Conservation (phyloP, 2,113 vertebrate genomes). For the Silurus asotus region DNA sequence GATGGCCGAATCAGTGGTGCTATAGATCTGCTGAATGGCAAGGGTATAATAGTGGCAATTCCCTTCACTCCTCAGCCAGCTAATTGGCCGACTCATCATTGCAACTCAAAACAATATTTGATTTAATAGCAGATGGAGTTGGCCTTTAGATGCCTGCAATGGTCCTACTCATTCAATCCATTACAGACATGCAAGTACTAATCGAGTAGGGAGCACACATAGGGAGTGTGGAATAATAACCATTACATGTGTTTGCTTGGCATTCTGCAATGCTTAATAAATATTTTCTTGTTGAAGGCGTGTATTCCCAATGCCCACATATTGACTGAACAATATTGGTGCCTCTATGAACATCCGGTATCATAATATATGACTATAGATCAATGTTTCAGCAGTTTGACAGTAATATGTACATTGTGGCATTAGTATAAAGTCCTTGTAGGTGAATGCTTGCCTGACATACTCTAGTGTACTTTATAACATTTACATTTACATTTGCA, state of each 20-base stretch:
- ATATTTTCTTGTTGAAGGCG: constrained; percentile 44
- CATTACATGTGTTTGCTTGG: constrained; percentile 42
- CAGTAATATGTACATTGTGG: constrained; percentile 44
- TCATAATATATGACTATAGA: constrained; percentile 43
- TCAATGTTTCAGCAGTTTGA: constrained; percentile 38
- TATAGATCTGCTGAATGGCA: constrained; percentile 65
- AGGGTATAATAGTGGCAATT: constrained; percentile 67
- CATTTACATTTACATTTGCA: too few relatives aligned
- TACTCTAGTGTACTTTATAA: not conserved
- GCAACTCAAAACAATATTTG: constrained; percentile 54
- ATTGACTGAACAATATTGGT: constrained; percentile 20
- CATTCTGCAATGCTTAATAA: constrained; percentile 50
- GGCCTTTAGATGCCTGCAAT: constrained; percentile 34
- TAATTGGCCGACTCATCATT: constrained; percentile 61
- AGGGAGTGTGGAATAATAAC: constrained; percentile 43
- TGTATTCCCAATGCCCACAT: constrained; percentile 41
- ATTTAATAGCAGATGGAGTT: constrained; percentile 45
- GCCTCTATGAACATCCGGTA: constrained; percentile 29
- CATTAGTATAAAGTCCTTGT: constrained; percentile 29
- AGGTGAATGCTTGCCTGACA: constrained; percentile 26
- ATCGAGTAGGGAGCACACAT: constrained; percentile 43
- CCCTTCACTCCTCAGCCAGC: constrained; percentile 50
- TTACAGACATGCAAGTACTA: constrained; percentile 49
- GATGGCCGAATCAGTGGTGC: constrained; percentile 72
- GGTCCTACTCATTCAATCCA: constrained; percentile 35